Base-by-base conservation (phyloP, 2,797 vertebrate genomes). In the Sebastes miniatus region DNA sequence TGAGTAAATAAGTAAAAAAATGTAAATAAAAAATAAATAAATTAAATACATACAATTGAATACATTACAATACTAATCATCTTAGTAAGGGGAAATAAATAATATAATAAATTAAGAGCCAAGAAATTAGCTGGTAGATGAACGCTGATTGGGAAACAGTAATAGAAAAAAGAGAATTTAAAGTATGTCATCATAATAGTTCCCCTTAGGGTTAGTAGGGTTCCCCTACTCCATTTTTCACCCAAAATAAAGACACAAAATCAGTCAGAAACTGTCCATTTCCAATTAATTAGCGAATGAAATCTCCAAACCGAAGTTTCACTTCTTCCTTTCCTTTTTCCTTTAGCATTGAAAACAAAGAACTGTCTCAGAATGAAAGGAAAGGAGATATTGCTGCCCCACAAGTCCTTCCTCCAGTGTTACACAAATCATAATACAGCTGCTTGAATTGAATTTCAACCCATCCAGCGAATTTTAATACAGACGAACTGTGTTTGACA, bases 361-460 rank as follows among this genome's bases (percentile, higher is more conserved):
- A 63, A 61, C 1, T 0, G 18, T 63, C 22, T 8, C 18, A 2
- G 39, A 0, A 9, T 69, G 9, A 59, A 57, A 64, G 5, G 20
- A 32, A 22, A 25, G 10, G 6, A 32, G 50, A 64, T 20, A 14
- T 13, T 43, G 11, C 56, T 20, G 36, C 57, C 62, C 34, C 62
- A 65, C 20, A 61, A 25, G 36, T 24, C n/a, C 52, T 8, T 22
- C 2, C 39, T 58, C 52, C 14, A 5, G 11, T 14, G 14, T 32
- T 12, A 6, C 25, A 68, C 22, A 13, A 61, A 52, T 76, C 34
- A 34, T 43, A 74, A 50, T 8, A 5, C n/a, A 0, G 6, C 22
- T 18, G n/a, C 64, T 52, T 8, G 32, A 80, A 31, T 79, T 59
- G 16, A 6, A 78, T 76, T 73, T 61, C 62, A 8, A 63, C 10